Conservation (phyloP, 1,140 invertebrate species). For the Bombyx mori region DNA sequence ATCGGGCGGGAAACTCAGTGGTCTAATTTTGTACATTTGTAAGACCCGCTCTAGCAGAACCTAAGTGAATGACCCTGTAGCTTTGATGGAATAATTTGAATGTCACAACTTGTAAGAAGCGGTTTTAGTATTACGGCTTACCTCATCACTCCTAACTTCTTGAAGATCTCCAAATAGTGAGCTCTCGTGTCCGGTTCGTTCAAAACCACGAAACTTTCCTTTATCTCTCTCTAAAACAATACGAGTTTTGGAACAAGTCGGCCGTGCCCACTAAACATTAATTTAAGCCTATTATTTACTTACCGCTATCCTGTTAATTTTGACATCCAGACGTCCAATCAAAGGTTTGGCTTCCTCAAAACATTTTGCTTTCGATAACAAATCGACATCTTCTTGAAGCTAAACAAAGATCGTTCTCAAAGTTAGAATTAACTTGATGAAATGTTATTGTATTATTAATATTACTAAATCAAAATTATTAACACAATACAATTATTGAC, state of each 20-base stretch:
- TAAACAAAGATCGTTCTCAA: conserved; percentile 13
- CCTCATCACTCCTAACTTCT: conserved; percentile 53
- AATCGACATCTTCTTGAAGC: conserved; percentile 34
- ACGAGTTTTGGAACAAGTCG: conserved; percentile 4
- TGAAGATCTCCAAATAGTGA: conserved; percentile 41
- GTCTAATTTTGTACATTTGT: too few relatives aligned
- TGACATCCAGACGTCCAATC: conserved; percentile 36
- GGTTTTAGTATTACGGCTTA: conserved; percentile 10
- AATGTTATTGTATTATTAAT: neutral
- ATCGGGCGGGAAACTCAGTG: too few relatives aligned
- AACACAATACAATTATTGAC: neutral
- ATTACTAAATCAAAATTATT: neutral
- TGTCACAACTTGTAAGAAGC: too few relatives aligned
- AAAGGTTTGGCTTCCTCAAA: conserved; percentile 45
- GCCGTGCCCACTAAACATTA: conserved; percentile 6
- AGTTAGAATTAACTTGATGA: too few relatives aligned
- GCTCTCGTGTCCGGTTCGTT: conserved; percentile 24
- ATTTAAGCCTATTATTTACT: conserved; percentile 13
- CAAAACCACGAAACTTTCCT: conserved; percentile 53
- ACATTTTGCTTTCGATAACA: conserved; percentile 19
- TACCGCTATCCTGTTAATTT: conserved; percentile 54
- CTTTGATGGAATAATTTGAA: too few relatives aligned
- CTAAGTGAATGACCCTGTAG: too few relatives aligned
- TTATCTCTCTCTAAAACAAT: conserved; percentile 53
- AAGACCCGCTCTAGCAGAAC: too few relatives aligned